These are phyloP conservation scores for Drosophila sproati DNA, from an alignment of 1,140 invertebrate species.

Conservation along the genomic window DNA sequence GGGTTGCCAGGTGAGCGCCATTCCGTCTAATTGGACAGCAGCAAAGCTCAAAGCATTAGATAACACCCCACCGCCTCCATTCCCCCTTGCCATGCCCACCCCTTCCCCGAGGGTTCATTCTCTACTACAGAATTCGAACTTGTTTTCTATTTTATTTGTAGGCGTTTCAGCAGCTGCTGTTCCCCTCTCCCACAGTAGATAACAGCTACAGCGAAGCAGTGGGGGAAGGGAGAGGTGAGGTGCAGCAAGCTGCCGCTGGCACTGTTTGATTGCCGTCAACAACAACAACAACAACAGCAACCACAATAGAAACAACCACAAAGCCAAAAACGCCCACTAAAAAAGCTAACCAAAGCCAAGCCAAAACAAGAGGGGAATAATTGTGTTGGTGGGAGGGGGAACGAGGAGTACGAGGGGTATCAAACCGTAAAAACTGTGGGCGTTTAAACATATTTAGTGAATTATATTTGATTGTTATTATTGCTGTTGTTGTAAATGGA, in stretches of 20 bases:
- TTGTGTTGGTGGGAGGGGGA: background rate
- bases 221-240: background rate
- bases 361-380: background rate
- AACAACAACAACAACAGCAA: constrained; percentile 19
- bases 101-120: background rate
- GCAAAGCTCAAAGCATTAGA: constrained; percentile 24
- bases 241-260: constrained; percentile 14
- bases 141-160: constrained; percentile 30
- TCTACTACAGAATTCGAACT: background rate
- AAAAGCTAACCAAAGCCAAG: constrained; percentile 10
- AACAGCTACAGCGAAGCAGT: no score
- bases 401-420: background rate
- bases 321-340: constrained; percentile 17
- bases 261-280: constrained; percentile 26
- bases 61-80: no score
- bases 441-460: constrained; percentile 76
- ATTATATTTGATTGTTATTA: constrained; percentile 74
- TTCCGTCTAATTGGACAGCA: constrained; percentile 36
- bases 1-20: constrained; percentile 41
- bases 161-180: constrained; percentile 21
- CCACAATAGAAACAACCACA: constrained; percentile 18
- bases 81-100: no score
- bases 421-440: constrained; percentile 52
- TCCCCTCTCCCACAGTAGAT: background rate
- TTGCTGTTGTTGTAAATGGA: constrained; percentile 20